Evolutionary conservation across 2,888 invertebrate species (phyloP).

Genomic region (Drosophila pseudotakahashii): DNA sequence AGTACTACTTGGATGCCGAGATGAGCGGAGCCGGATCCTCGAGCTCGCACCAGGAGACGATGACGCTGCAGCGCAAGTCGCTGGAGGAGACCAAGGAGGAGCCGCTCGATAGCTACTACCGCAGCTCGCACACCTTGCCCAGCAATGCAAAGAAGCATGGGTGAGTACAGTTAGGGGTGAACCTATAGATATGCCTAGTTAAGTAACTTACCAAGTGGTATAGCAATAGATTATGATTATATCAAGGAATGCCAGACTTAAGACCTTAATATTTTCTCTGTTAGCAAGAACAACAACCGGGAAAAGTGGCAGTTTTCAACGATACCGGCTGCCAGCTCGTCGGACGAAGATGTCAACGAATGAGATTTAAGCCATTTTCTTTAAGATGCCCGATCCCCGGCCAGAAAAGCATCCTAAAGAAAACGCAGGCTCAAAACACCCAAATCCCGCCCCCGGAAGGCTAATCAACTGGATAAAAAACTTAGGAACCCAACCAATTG

Average conservation of each 20-base stretch:
- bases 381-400: constrained; percentile 68
- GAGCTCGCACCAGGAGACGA: constrained; percentile 87
- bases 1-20: constrained; percentile 87
- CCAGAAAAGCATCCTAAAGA: constrained; percentile 65
- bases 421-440: constrained; percentile 65
- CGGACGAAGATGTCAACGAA: constrained; percentile 85
- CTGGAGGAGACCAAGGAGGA: constrained; percentile 84
- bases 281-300: constrained; percentile 85
- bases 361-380: constrained; percentile 85
- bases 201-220: no score
- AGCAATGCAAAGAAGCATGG: constrained; percentile 86
- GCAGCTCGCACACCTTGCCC: constrained; percentile 88
- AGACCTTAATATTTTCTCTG: constrained; percentile 71
- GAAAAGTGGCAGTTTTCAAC: constrained; percentile 87
- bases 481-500: not conserved
- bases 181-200: no score
- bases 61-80: constrained; percentile 87
- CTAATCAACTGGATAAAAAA: constrained; percentile 6
- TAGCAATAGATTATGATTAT: no score
- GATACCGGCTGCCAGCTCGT: constrained; percentile 86
- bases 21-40: constrained; percentile 76
- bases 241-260: no score
- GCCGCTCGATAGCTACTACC: constrained; percentile 86
- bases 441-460: not conserved
- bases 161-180: constrained; percentile 63